Percentiles rank a stretch among this genome's conserved stretches.
Evolutionary conservation across 2,797 vertebrate genomes (phyloP).

Genomic region (Intellagama lesueurii): DNA sequence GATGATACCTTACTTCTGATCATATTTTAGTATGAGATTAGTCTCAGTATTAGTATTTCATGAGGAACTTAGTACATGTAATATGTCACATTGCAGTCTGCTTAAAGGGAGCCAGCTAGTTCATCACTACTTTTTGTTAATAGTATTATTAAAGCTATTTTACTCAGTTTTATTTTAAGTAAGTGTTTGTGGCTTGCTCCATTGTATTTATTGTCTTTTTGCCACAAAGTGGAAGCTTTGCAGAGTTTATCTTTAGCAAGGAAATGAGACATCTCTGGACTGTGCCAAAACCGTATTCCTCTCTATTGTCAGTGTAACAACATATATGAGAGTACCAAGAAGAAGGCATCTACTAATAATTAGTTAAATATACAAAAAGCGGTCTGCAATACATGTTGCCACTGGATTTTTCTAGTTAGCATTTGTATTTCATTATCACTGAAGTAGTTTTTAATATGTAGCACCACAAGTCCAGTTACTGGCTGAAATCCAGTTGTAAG

Average conservation of each 20-base stretch:
- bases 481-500: too few relatives aligned
- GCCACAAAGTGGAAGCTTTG: not conserved
- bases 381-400: not conserved
- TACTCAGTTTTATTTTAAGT: not conserved
- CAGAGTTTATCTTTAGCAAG: not conserved
- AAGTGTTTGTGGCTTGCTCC: not conserved
- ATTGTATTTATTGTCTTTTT: not conserved
- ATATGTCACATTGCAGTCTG: not conserved
- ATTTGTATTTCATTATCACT: not conserved
- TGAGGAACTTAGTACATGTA: not conserved
- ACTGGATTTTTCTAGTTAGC: not conserved
- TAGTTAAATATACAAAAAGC: not conserved
- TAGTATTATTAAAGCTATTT: not conserved
- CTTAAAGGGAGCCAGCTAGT: not conserved
- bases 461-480: not conserved
- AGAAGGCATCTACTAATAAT: not conserved
- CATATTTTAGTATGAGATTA: not conserved
- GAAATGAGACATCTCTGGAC: not conserved
- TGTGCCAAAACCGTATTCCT: not conserved
- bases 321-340: not conserved
- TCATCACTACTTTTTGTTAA: not conserved
- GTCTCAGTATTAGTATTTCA: not conserved
- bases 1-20: slow-evolving; percentile 37
- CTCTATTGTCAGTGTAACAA: not conserved
- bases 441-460: not conserved